phyloP scores from a whole-genome alignment of 2,888 invertebrate genomes.

The Leistus spinibarbis region DNA sequence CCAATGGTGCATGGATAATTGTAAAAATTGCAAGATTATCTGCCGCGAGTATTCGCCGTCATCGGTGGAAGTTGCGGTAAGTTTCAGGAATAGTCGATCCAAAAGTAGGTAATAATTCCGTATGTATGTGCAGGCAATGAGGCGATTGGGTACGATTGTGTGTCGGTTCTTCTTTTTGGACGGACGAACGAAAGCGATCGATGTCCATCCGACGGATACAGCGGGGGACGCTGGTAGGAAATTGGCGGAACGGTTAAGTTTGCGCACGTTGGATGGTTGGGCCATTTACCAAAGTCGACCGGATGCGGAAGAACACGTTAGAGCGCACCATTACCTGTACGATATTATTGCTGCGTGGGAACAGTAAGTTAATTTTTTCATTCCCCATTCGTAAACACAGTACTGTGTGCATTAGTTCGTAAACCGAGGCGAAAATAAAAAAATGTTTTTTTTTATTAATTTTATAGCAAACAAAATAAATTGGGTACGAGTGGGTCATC shows the following conservation, averaged over 20 bases:
- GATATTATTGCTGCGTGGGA: constrained; percentile 97
- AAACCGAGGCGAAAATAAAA: too few species aligned
- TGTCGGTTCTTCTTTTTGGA: constrained; percentile 95
- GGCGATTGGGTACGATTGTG: constrained; percentile 87
- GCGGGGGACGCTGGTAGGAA: constrained; percentile 89
- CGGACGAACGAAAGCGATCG: constrained; percentile 92
- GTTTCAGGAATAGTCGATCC: constrained; percentile 50
- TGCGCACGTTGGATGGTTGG: constrained; percentile 89
- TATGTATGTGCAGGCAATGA: constrained; percentile 73
- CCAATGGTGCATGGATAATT: constrained; percentile 93
- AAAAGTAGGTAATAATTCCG: background rate
- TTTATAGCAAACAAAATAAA: constrained; percentile 63
- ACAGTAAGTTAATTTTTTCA: constrained; percentile 63
- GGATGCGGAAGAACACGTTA: constrained; percentile 87
- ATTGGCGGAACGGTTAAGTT: constrained; percentile 85
- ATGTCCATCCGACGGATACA: constrained; percentile 93
- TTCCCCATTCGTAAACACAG: background rate
- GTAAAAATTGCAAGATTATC: constrained; percentile 82
- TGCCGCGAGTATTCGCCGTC: constrained; percentile 86
- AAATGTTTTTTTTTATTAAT: background rate
- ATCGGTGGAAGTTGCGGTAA: constrained; percentile 89
- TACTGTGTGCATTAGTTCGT: background rate
- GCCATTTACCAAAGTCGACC: constrained; percentile 90
- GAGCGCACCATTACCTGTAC: constrained; percentile 89
- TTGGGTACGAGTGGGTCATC: constrained; percentile 58